Percentiles rank a stretch among this genome's conserved stretches.
Conservation (phyloP, 2,888 invertebrate genomes). For the Phalera bucephala region DNA sequence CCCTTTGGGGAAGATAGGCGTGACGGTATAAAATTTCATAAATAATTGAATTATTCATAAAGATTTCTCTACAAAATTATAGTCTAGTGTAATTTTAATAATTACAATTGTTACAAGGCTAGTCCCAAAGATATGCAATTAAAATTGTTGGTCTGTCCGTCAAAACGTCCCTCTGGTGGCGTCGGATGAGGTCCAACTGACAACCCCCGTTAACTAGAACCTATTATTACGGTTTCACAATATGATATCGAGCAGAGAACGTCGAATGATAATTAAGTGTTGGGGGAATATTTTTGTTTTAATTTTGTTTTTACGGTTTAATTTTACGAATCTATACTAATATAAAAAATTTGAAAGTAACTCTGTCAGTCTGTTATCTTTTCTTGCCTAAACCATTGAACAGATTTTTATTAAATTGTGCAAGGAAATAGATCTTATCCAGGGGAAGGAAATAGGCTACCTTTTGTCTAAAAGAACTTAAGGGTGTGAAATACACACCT, state of each 20-base stretch:
- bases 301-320: slow-evolving; percentile 7
- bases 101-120: slow-evolving; percentile 41
- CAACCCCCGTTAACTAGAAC: slow-evolving; percentile 52
- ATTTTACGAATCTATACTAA: not conserved
- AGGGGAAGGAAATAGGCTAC: too few relatives aligned
- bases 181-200: slow-evolving; percentile 53
- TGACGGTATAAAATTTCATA: too few relatives aligned
- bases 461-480: too few relatives aligned
- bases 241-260: slow-evolving; percentile 24
- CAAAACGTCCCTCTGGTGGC: slow-evolving; percentile 74
- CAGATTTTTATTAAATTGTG: too few relatives aligned
- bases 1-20: too few relatives aligned
- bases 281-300: slow-evolving; percentile 36
- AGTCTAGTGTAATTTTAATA: slow-evolving; percentile 44
- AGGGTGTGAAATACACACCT: too few relatives aligned
- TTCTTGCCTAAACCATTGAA: too few relatives aligned
- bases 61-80: slow-evolving; percentile 10
- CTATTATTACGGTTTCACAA: slow-evolving; percentile 60
- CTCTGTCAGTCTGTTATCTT: too few relatives aligned
- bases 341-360: too few relatives aligned
- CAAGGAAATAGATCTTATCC: not conserved
- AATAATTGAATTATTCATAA: too few relatives aligned
- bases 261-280: slow-evolving; percentile 45
- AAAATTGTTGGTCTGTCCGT: slow-evolving; percentile 67
- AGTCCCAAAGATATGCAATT: slow-evolving; percentile 61